Conservation (phyloP, 2,113 vertebrate species). For the Sphaerodactylus townsendi region DNA sequence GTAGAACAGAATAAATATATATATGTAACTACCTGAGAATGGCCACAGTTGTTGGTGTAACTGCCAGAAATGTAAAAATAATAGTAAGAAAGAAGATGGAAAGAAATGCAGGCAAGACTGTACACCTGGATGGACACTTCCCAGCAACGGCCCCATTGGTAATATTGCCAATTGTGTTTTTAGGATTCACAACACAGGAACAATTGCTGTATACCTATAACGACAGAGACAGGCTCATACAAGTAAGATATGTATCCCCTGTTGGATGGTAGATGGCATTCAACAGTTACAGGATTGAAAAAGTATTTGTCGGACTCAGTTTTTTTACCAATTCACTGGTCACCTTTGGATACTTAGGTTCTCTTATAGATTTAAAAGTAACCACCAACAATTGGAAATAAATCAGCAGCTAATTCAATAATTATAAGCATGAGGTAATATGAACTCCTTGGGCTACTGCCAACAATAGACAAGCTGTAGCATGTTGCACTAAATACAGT, state of each 20-base stretch:
- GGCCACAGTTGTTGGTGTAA: constrained; percentile 66
- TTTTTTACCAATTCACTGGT: too few species aligned
- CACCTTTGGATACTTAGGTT: too few species aligned
- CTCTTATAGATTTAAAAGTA: constrained; percentile 60
- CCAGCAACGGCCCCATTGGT: constrained; percentile 59
- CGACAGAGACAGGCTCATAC: neutral
- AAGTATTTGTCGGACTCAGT: too few species aligned
- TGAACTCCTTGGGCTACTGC: too few species aligned
- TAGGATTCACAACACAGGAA: constrained; percentile 70
- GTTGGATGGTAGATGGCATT: too few species aligned
- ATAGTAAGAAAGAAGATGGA: constrained; percentile 67
- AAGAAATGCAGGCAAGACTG: constrained; percentile 72
- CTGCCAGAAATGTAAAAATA: constrained; percentile 70
- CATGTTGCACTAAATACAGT: too few species aligned
- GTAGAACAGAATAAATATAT: neutral
- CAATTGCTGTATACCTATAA: constrained; percentile 63
- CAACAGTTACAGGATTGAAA: too few species aligned
- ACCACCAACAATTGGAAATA: constrained; percentile 10
- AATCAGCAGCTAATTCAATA: too few species aligned
- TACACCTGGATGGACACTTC: constrained; percentile 70
- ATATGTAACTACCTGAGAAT: constrained; percentile 63
- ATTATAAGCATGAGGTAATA: too few species aligned
- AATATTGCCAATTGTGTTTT: constrained; percentile 15
- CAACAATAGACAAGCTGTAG: too few species aligned
- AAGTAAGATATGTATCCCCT: too few species aligned